Evolutionary conservation across 2,888 invertebrate genomes (phyloP), one percentile per base, ranked within the genome.

Genomic region (Orchesellides sinensis): DNA sequence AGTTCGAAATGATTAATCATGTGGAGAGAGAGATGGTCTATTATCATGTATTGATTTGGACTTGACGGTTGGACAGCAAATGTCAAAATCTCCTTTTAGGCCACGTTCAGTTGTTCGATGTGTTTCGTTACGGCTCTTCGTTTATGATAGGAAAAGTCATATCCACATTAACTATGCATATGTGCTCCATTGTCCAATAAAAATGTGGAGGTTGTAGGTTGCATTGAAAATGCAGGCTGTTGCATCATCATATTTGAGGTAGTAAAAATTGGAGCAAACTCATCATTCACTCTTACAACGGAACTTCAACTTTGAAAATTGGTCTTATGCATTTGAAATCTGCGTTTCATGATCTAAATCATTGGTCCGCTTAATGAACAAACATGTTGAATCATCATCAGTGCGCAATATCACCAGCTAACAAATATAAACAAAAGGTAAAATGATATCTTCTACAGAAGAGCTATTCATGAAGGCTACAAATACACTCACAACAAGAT

Each of bases 1-100:
- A 12, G 47, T 29, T 49, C 21, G 40, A 45, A 61, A 63, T 63
- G 61, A 73, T 73, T 63, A 73, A 73, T 73, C 73, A 73, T 72
- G 23, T 25, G 23, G 23, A 40, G 40, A 40, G n/a, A 40, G 10
- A n/a, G 25, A 56, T 56, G 23, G 49, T 49, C 17, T n/a, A n/a
- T n/a, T n/a, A n/a, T n/a, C n/a, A 23, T 47, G 35, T 10, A 40
- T 45, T 47, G 66, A 66, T 66, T 61, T 29, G 32, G 10, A 29
- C 29, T 61, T 61, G 61, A 61, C 47, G 47, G 47, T 47, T 47
- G 66, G 47, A 66, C 66, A 66, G 66, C 40, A 27, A 66, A 66
- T 25, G 66, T 66, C 66, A 66, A 66, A 66, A 66, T 17, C 29
- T 61, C n/a, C n/a, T 61, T 61, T 61, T 61, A 40, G 65, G 61